Percentiles rank a stretch among this genome's conserved stretches.
Conservation (phyloP, 2,797 vertebrate species). For the Gymnothorax javanicus region DNA sequence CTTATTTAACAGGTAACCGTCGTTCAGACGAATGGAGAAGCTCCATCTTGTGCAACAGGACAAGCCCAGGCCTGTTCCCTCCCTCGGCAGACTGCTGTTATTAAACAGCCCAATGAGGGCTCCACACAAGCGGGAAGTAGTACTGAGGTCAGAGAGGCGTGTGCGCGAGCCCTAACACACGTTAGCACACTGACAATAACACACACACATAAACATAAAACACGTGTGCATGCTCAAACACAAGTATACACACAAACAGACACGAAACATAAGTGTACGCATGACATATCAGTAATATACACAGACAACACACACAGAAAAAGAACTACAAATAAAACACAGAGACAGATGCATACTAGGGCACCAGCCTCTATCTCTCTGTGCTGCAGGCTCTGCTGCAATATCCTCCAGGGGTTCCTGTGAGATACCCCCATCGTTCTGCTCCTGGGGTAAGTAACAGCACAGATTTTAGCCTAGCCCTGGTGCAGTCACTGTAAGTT, state of each 20-base stretch:
- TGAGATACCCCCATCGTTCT: background rate
- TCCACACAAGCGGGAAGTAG: background rate
- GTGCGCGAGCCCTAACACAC: background rate
- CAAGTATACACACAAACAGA: no score
- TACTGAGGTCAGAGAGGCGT: background rate
- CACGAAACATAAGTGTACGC: background rate
- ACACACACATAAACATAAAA: background rate
- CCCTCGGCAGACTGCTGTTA: background rate
- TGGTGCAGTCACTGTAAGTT: background rate
- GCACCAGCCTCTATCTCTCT: background rate
- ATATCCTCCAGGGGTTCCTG: conserved; percentile 11
- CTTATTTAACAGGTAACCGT: background rate
- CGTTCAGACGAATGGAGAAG: background rate
- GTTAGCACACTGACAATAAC: background rate
- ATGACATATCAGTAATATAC: background rate
- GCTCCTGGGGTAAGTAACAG: background rate
- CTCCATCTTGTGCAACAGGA: background rate
- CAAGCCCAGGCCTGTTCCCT: background rate
- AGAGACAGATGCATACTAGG: background rate
- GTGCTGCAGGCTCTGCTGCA: background rate
- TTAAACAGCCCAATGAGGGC: background rate
- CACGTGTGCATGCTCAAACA: no score
- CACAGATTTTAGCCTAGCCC: background rate
- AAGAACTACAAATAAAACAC: background rate
- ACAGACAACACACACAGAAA: background rate